A percentile compares a stretch with the other conserved stretches of the same genome.
Evolutionary conservation across 92 coral and sea anemone species (phyloP).

Genomic region (Zoanthus gigantus): DNA sequence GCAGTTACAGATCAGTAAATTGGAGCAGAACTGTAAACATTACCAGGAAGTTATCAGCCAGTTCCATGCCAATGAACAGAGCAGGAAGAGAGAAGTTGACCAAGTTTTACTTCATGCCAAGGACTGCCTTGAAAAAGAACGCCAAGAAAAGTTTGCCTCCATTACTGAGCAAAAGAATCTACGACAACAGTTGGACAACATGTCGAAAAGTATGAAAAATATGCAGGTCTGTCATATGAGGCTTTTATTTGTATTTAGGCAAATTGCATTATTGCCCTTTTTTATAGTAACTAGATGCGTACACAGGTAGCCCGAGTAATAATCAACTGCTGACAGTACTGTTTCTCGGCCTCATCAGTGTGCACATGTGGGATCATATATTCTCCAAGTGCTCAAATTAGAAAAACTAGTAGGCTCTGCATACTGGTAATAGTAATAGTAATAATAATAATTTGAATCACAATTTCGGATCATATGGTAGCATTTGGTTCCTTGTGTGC

Average conservation of each 20-base stretch:
- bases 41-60: conserved; percentile 84
- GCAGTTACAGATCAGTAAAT: conserved; percentile 71
- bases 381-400: no score
- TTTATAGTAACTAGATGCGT: no score
- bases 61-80: conserved; percentile 86
- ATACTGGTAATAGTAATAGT: no score
- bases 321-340: no score
- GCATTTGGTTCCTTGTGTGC: not conserved
- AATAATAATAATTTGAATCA: no score
- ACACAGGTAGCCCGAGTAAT: no score
- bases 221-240: conserved; percentile 73
- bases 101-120: conserved; percentile 82
- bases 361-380: no score
- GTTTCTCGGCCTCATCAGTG: no score
- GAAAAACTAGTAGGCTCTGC: no score
- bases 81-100: conserved; percentile 89
- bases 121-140: conserved; percentile 87
- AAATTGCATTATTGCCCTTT: no score
- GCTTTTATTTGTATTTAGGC: no score
- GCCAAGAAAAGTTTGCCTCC: conserved; percentile 91
- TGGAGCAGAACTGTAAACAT: conserved; percentile 87
- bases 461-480: no score
- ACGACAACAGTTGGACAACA: conserved; percentile 83
- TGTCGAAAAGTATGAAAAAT: conserved; percentile 88
- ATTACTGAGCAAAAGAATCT: conserved; percentile 90